These are phyloP conservation scores for Heliconius himera DNA, from an alignment of 1,140 invertebrate genomes.

Conservation along the genomic window DNA sequence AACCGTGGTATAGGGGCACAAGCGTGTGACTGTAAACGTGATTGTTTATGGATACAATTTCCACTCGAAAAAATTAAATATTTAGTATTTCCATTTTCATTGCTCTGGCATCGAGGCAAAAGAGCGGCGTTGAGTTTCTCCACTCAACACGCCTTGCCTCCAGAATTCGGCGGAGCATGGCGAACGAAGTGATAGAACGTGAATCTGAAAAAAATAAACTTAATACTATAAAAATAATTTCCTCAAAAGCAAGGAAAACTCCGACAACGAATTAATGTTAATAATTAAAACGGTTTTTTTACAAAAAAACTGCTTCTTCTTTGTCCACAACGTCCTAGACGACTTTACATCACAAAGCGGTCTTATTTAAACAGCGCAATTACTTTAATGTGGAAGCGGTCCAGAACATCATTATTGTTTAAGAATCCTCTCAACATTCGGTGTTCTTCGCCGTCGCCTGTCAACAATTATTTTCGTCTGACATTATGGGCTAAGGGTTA, in stretches of 20 bases:
- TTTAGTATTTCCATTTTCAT: no score
- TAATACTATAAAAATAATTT: not conserved
- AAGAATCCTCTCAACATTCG: conserved; percentile 41
- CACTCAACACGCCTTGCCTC: no score
- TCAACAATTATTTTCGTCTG: conserved; percentile 66
- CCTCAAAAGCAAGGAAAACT: not conserved
- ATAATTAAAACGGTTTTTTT: not conserved
- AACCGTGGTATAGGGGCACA: no score
- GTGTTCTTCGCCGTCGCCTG: conserved; percentile 35
- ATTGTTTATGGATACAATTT: no score
- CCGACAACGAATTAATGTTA: not conserved
- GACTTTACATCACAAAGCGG: conserved; percentile 23
- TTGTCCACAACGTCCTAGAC: not conserved
- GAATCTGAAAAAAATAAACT: no score
- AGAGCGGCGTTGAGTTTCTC: no score
- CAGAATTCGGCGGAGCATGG: no score
- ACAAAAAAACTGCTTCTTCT: not conserved
- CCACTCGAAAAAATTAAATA: no score
- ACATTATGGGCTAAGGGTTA: conserved; percentile 58
- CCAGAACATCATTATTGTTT: conserved; percentile 46
- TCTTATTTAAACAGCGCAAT: conserved; percentile 23
- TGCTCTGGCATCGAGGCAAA: no score
- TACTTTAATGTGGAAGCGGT: conserved; percentile 27
- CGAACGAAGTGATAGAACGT: no score
- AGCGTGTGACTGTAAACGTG: no score